phyloP scores from a whole-genome alignment of 1,140 invertebrate species.

The Anastrepha ludens region DNA sequence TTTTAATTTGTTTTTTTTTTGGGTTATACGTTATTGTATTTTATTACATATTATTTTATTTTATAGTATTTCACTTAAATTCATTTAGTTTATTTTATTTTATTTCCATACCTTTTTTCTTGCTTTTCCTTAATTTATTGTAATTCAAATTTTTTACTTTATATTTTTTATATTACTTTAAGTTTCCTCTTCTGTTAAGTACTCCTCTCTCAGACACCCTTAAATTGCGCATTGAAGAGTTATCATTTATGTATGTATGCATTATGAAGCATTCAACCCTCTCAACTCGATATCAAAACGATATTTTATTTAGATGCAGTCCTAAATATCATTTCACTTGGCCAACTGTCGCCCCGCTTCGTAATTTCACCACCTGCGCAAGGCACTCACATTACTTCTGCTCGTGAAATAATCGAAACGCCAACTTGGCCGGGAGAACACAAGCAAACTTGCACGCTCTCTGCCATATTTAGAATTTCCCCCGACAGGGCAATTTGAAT shows the following conservation, averaged over 20 bases:
- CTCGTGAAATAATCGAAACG: not conserved
- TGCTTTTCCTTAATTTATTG: no score
- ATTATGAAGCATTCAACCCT: not conserved
- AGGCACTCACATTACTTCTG: not conserved
- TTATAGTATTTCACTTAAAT: no score
- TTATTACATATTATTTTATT: no score
- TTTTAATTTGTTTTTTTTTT: no score
- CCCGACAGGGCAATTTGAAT: conserved; percentile 20
- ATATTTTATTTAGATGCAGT: not conserved
- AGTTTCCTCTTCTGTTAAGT: not conserved
- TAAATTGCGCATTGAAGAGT: not conserved
- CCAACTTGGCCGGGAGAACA: not conserved
- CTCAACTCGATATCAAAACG: not conserved
- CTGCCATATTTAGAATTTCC: not conserved
- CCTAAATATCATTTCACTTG: no score
- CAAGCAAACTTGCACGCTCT: not conserved
- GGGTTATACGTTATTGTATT: no score
- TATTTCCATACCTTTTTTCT: no score
- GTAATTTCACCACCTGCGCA: conserved; percentile 8
- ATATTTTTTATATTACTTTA: not conserved
- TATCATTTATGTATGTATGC: not conserved
- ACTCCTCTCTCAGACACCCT: not conserved
- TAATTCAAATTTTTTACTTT: no score
- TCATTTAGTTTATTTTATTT: no score
- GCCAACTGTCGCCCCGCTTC: not conserved